phyloP scores from a whole-genome alignment of 2,797 vertebrate species.

The Hoplostethus atlanticus region DNA sequence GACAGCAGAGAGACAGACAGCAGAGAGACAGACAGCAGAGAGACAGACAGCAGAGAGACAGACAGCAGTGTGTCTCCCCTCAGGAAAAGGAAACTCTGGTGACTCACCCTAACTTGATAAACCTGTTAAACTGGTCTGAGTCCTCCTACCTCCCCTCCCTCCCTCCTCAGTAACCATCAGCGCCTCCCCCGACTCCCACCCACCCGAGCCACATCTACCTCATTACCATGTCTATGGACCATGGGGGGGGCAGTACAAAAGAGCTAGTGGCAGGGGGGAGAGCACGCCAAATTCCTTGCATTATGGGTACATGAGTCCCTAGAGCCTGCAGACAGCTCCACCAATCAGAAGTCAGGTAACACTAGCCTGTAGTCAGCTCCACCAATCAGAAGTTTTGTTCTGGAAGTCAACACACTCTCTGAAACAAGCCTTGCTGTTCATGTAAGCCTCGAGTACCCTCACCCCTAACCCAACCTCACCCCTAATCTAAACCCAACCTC shows the following conservation, averaged over 20 bases:
- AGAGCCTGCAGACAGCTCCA: background rate
- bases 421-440: too few species aligned
- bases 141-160: background rate
- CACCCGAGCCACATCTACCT: slow-evolving; percentile 17
- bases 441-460: too few species aligned
- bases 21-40: background rate
- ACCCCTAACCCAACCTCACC: too few species aligned
- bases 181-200: slow-evolving; percentile 6
- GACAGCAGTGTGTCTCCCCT: background rate
- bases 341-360: too few species aligned
- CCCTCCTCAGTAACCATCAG: slow-evolving; percentile 10
- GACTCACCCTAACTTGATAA: slow-evolving; percentile 44
- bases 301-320: too few species aligned
- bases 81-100: slow-evolving; percentile 11
- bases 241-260: slow-evolving; percentile 55
- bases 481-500: too few species aligned
- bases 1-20: too few species aligned
- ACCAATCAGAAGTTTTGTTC: too few species aligned
- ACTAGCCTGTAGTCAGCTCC: too few species aligned
- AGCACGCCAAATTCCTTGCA: background rate
- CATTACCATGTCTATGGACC: slow-evolving; percentile 73
- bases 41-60: too few species aligned
- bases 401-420: too few species aligned
- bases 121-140: slow-evolving; percentile 69
- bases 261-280: slow-evolving; percentile 4